Percentiles rank a stretch among this genome's conserved stretches.
phyloP scores from a whole-genome alignment of 2,797 vertebrate genomes.

The Amblyopsis hoosieri region DNA sequence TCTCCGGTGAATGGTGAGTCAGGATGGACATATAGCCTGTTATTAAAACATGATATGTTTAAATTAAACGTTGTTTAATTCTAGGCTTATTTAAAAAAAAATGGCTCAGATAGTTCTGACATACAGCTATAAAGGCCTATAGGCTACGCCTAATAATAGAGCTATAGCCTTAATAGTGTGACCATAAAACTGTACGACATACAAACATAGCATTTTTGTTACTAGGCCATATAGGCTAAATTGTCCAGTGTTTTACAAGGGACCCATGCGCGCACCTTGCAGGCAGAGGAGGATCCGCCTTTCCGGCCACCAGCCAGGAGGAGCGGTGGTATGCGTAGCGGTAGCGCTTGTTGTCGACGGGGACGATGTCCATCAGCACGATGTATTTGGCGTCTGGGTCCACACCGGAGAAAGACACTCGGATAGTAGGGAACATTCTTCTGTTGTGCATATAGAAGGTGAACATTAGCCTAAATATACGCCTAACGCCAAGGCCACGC shows the following conservation, averaged over 20 bases:
- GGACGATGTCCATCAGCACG: constrained; percentile 98
- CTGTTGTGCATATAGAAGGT: constrained; percentile 62
- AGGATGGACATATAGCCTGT: constrained; percentile 94
- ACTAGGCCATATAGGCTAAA: no score
- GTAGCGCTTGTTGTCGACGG: constrained; percentile 98
- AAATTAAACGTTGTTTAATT: neutral
- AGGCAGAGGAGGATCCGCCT: constrained; percentile 94
- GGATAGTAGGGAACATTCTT: constrained; percentile 98
- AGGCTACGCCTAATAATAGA: neutral
- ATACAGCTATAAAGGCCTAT: neutral
- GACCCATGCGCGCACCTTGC: constrained; percentile 80
- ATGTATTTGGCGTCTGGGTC: constrained; percentile 97
- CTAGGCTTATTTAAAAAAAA: no score
- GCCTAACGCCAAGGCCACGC: neutral
- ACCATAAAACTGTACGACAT: no score
- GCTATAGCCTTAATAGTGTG: neutral
- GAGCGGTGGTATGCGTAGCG: constrained; percentile 97
- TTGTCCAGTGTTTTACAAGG: no score
- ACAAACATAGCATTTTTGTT: no score
- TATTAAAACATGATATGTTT: neutral
- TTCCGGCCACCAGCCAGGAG: constrained; percentile 97
- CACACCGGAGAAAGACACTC: constrained; percentile 96
- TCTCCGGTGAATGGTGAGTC: constrained; percentile 97
- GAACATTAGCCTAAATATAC: neutral
- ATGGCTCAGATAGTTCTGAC: no score